A percentile compares a stretch with the other conserved stretches of the same genome.
Conservation (phyloP, 2,888 invertebrate species). For the Hyles lineata region DNA sequence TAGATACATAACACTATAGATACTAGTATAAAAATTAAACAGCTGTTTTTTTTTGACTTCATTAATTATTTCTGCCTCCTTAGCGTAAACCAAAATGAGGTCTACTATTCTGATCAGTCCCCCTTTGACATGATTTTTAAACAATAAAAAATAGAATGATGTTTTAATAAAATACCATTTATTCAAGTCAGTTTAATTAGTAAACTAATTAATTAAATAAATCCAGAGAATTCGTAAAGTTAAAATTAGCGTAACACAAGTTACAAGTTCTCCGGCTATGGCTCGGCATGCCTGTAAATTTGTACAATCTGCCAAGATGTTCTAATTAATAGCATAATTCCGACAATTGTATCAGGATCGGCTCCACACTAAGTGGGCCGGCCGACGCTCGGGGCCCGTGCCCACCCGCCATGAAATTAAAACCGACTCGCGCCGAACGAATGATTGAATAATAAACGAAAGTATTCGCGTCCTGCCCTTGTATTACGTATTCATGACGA, state of each 20-base stretch:
- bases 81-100: no score
- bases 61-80: no score
- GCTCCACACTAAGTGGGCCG: constrained; percentile 61
- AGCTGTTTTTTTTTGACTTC: no score
- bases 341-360: constrained; percentile 55
- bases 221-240: constrained; percentile 43
- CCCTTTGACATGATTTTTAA: no score
- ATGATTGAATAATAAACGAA: constrained; percentile 86
- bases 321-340: constrained; percentile 64
- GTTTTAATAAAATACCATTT: neutral
- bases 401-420: constrained; percentile 85
- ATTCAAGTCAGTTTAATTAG: constrained; percentile 1
- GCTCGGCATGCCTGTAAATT: constrained; percentile 54
- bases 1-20: no score
- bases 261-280: constrained; percentile 48
- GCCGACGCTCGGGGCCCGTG: constrained; percentile 74
- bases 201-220: constrained; percentile 31
- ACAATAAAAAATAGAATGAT: neutral
- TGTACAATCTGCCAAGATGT: constrained; percentile 59
- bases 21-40: no score
- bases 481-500: constrained; percentile 84
- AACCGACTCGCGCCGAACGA: constrained; percentile 84
- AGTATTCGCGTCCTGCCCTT: constrained; percentile 83
- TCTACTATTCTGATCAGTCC: no score
- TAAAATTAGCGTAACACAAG: constrained; percentile 50